Conservation (phyloP, 2,888 invertebrate genomes). For the Acrocera orbiculus region DNA sequence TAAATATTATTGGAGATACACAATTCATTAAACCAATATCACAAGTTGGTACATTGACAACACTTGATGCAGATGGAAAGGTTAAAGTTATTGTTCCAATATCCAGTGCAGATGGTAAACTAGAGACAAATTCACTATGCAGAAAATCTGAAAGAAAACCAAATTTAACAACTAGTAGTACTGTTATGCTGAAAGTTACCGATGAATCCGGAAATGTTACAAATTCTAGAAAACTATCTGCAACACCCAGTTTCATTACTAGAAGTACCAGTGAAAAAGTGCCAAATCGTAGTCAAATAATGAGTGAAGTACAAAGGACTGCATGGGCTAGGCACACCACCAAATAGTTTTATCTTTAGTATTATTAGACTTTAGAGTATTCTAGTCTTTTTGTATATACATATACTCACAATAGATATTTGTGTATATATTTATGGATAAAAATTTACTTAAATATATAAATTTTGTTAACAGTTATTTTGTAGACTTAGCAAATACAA, state of each 20-base stretch:
- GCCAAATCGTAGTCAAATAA: constrained; percentile 67
- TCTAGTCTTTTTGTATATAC: too few species aligned
- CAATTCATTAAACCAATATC: constrained; percentile 51
- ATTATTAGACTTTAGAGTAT: too few species aligned
- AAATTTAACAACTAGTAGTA: constrained; percentile 22
- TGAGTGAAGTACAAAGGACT: constrained; percentile 63
- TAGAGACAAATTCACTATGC: background rate
- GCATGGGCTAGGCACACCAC: constrained; percentile 80
- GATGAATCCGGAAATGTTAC: constrained; percentile 34
- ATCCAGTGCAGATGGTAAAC: constrained; percentile 18
- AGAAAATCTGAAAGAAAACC: too few species aligned
- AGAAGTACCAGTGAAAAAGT: constrained; percentile 74
- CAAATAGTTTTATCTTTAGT: constrained; percentile 35
- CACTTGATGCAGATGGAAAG: constrained; percentile 42
- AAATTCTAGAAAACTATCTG: constrained; percentile 31
- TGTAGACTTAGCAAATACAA: too few species aligned
- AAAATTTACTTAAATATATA: too few species aligned
- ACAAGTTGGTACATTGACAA: constrained; percentile 42
- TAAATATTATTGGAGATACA: constrained; percentile 36
- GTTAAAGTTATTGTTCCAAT: constrained; percentile 45
- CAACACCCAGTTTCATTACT: constrained; percentile 47
- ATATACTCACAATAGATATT: too few species aligned
- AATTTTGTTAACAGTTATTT: too few species aligned
- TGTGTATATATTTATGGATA: too few species aligned
- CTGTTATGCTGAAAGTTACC: constrained; percentile 40